Evolutionary conservation across 2,797 vertebrate species (phyloP).

Genomic region (Chaetodon trifasciatus): DNA sequence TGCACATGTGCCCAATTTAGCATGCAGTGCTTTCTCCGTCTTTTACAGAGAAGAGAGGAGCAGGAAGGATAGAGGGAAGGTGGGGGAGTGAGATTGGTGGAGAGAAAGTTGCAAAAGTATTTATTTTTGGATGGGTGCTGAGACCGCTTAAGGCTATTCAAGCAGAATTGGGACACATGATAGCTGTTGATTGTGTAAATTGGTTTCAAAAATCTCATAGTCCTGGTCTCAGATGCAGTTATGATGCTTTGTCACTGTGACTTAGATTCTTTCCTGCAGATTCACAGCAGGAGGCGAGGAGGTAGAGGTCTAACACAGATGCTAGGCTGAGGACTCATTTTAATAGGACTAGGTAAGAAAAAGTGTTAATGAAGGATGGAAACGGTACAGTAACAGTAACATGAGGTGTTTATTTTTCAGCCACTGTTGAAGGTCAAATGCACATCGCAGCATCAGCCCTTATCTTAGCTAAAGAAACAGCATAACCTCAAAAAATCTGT

Average conservation of each 20-base stretch:
- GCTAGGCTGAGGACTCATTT: background rate
- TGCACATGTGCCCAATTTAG: constrained; percentile 79
- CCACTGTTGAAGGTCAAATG: constrained; percentile 5
- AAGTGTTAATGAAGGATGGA: constrained; percentile 23
- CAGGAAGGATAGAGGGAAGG: constrained; percentile 11
- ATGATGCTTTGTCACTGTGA: constrained; percentile 15
- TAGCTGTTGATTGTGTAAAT: constrained; percentile 50
- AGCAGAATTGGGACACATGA: constrained; percentile 42
- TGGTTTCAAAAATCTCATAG: constrained; percentile 30
- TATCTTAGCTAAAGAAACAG: constrained; percentile 34
- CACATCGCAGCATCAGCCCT: constrained; percentile 47
- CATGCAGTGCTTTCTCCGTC: constrained; percentile 56
- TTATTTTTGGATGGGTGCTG: constrained; percentile 70
- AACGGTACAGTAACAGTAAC: constrained; percentile 5
- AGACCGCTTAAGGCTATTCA: constrained; percentile 57
- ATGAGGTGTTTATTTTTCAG: constrained; percentile 7
- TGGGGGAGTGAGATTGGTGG: constrained; percentile 23
- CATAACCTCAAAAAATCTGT: constrained; percentile 39
- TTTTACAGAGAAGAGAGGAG: constrained; percentile 48
- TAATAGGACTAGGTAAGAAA: constrained; percentile 22
- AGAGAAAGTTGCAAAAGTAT: constrained; percentile 56
- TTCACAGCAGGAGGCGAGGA: constrained; percentile 20
- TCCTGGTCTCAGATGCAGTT: constrained; percentile 14
- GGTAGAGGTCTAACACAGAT: background rate
- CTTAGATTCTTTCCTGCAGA: constrained; percentile 21